Evolutionary conservation across 2,113 vertebrate genomes (phyloP), one percentile per base, ranked within the genome.

Genomic region (Eupsittula cactorum): DNA sequence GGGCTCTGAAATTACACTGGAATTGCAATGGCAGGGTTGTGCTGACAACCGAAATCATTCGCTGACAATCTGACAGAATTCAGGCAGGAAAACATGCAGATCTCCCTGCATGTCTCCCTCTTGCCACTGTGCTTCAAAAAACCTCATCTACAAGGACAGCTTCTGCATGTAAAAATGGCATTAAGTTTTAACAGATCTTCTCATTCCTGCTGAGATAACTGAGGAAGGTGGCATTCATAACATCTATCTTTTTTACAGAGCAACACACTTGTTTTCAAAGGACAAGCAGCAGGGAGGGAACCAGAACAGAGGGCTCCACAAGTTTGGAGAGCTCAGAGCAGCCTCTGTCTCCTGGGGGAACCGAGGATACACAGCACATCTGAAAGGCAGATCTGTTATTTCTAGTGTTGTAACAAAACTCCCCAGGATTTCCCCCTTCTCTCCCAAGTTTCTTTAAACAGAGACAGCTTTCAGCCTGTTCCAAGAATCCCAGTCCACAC

Each of bases 401-500:
- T 80, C 88, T 88, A 95, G 62, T 88, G 92, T 64, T n/a, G 46
- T 65, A 93, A 93, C 65, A 89, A 69, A 96, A 74, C 88, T 94
- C 86, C 92, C 62, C 52, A 93, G 73, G 83, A 86, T 84, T 82
- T 90, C 70, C 80, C 69, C 82, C 79, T 90, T 90, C 76, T 91
- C 87, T 91, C 95, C 82, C 65, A 82, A 82, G 84, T 92, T 86
- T 86, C 71, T 88, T 96, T 92, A 85, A 95, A 96, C 93, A 96
- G 93, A 94, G 77, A 63, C 70, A 76, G 86, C 88, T 96, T 96
- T 95, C 83, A 96, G 92, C 33, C 53, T 50, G 77, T 82, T 96
- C 93, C 96, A 96, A 96, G 89, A 95, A 95, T 83, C 82, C 84
- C 86, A 91, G 82, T 76, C 78, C 92, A 92, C 89, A 93, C 91